phyloP scores from a whole-genome alignment of 1,140 invertebrate species.

The Heliconius nattereri region DNA sequence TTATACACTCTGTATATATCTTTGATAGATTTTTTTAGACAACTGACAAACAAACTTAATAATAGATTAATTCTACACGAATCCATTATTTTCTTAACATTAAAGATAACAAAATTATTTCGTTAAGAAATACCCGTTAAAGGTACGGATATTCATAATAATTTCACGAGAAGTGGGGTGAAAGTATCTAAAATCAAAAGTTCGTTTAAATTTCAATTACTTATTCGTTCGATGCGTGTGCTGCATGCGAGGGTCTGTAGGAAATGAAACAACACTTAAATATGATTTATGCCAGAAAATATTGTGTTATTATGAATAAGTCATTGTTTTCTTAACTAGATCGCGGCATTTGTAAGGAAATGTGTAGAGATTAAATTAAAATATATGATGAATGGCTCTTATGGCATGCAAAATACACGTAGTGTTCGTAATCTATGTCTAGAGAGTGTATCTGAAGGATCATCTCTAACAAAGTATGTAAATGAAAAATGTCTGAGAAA shows the following conservation, averaged over 20 bases:
- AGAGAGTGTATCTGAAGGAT: not conserved
- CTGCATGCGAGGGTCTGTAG: slow-evolving; percentile 68
- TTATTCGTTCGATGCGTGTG: slow-evolving; percentile 78
- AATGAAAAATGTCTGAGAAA: no score
- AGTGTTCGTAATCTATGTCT: not conserved
- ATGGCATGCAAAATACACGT: not conserved
- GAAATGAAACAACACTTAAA: slow-evolving; percentile 81
- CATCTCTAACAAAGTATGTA: no score
- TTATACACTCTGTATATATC: no score
- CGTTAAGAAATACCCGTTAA: slow-evolving; percentile 30
- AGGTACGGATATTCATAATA: slow-evolving; percentile 74
- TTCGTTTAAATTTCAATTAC: slow-evolving; percentile 80
- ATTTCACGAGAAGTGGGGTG: slow-evolving; percentile 70
- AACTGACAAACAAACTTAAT: not conserved
- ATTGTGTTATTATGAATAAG: slow-evolving; percentile 74
- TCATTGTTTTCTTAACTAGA: slow-evolving; percentile 74
- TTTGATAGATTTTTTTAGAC: not conserved
- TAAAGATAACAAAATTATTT: not conserved
- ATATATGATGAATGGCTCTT: slow-evolving; percentile 40
- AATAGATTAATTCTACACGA: not conserved
- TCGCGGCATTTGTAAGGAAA: slow-evolving; percentile 60
- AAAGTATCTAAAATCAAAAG: slow-evolving; percentile 78
- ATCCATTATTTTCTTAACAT: not conserved
- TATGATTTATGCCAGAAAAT: slow-evolving; percentile 76
- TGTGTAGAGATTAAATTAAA: slow-evolving; percentile 51